Percentiles rank a stretch among this genome's conserved stretches.
Evolutionary conservation across 2,888 invertebrate genomes (phyloP).

Genomic region (Mamestra brassicae): DNA sequence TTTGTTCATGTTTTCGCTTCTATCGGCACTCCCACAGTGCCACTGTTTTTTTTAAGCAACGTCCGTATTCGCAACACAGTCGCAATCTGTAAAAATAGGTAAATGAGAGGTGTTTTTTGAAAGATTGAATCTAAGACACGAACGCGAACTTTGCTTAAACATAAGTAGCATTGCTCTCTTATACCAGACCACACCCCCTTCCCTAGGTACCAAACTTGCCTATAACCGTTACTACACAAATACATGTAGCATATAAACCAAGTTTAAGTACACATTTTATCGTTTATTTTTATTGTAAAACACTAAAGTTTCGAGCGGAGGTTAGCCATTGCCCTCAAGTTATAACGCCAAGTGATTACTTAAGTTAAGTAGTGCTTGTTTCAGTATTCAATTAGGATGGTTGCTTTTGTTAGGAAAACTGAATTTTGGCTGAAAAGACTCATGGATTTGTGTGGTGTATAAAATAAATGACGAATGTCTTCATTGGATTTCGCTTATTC

Average conservation of each 20-base stretch:
- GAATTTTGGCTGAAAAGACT: neutral
- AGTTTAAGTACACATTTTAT: slow-evolving; percentile 37
- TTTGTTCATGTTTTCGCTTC: too few relatives aligned
- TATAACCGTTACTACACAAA: neutral
- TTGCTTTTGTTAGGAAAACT: slow-evolving; percentile 11
- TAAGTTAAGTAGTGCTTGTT: slow-evolving; percentile 13
- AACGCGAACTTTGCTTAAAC: too few relatives aligned
- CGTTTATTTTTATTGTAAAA: slow-evolving; percentile 43
- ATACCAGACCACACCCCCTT: too few relatives aligned
- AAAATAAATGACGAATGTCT: neutral
- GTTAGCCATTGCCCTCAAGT: slow-evolving; percentile 18
- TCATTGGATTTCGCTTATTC: too few relatives aligned
- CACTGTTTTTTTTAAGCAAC: too few relatives aligned
- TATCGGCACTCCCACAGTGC: too few relatives aligned
- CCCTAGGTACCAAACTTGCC: neutral
- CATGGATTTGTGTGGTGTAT: neutral
- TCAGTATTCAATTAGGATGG: slow-evolving; percentile 13
- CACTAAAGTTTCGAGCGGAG: slow-evolving; percentile 40
- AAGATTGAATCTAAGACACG: too few relatives aligned
- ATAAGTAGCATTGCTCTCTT: too few relatives aligned
- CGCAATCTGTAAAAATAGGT: too few relatives aligned
- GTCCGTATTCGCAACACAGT: too few relatives aligned
- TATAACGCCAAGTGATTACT: slow-evolving; percentile 32
- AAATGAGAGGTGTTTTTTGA: too few relatives aligned
- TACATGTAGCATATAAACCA: neutral